Conservation (phyloP, 2,797 vertebrate genomes). For the Macroramphosus scolopax region DNA sequence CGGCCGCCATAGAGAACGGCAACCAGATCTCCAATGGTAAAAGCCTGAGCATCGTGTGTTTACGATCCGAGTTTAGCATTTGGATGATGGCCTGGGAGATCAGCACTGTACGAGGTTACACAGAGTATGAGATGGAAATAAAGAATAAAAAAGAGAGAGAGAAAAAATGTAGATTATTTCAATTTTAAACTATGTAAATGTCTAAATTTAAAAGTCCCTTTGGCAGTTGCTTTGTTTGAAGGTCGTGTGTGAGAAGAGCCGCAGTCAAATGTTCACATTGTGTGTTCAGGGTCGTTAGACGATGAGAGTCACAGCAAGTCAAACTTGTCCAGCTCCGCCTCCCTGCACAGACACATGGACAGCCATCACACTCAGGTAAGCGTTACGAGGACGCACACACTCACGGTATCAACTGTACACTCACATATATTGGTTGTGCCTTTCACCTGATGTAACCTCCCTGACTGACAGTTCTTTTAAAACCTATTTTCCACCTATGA, state of each 20-base stretch:
- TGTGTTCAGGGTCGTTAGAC: conserved; percentile 81
- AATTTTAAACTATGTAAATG: too few species aligned
- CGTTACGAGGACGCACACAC: conserved; percentile 6
- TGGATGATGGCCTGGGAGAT: too few species aligned
- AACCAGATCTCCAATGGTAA: conserved; percentile 93
- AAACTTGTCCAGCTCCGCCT: conserved; percentile 71
- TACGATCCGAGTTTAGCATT: too few species aligned
- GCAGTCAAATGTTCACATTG: conserved; percentile 15
- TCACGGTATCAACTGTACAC: too few species aligned
- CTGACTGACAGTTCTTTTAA: too few species aligned
- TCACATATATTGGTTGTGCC: neutral
- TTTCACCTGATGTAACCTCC: too few species aligned
- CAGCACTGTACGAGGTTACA: too few species aligned
- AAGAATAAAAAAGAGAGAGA: too few species aligned
- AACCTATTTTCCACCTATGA: too few species aligned
- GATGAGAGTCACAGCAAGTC: conserved; percentile 85
- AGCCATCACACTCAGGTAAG: conserved; percentile 91
- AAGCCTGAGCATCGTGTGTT: neutral
- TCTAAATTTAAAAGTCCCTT: conserved; percentile 1
- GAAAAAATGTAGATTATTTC: too few species aligned
- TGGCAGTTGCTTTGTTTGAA: conserved; percentile 10
- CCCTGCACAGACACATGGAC: conserved; percentile 87
- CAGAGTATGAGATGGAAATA: too few species aligned
- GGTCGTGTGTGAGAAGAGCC: conserved; percentile 23
- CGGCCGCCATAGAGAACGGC: conserved; percentile 86